Conservation (phyloP, 2,888 invertebrate genomes). For the Drosophila sordidula region DNA sequence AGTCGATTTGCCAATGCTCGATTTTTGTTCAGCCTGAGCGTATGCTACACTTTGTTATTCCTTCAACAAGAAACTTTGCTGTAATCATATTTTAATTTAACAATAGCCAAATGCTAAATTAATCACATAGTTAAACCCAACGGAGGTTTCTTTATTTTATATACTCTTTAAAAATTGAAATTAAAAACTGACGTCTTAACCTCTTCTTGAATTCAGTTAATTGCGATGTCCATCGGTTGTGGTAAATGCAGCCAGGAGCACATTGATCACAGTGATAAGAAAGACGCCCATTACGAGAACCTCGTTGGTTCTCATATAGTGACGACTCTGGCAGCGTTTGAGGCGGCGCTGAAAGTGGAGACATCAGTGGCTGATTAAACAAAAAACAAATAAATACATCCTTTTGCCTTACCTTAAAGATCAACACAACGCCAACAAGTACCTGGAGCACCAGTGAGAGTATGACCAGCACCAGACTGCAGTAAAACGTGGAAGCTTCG, state of each 20-base stretch:
- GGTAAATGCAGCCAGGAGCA: conserved; percentile 87
- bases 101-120: too few species aligned
- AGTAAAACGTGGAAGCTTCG: conserved; percentile 87
- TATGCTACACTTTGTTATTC: conserved; percentile 37
- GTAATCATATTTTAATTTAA: too few species aligned
- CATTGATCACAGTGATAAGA: conserved; percentile 89
- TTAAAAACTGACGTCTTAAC: too few species aligned
- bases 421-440: conserved; percentile 87
- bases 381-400: too few species aligned
- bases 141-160: too few species aligned
- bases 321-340: conserved; percentile 63
- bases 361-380: background rate
- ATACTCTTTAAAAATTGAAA: too few species aligned
- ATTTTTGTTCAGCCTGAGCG: conserved; percentile 28
- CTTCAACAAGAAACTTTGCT: background rate
- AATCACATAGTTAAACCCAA: too few species aligned
- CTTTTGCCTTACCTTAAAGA: conserved; percentile 86
- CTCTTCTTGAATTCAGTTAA: background rate
- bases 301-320: conserved; percentile 87
- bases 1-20: too few species aligned
- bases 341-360: conserved; percentile 73
- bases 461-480: conserved; percentile 87
- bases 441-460: conserved; percentile 88
- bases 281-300: conserved; percentile 88
- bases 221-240: conserved; percentile 71